Base-by-base conservation (phyloP, 2,888 invertebrate species). In the Stenotaenia linearis region DNA sequence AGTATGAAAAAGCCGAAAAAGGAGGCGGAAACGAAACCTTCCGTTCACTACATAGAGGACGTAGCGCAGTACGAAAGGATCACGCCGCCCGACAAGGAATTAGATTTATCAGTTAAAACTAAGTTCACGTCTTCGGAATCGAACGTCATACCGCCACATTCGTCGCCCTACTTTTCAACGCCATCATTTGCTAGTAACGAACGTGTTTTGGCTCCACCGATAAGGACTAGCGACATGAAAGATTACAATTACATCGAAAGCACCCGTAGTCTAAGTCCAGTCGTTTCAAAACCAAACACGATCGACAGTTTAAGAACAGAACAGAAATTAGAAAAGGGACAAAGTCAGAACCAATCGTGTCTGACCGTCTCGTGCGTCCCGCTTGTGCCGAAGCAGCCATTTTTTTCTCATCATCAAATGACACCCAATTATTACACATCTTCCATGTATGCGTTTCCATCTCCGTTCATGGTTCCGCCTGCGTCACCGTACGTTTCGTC, bases 1-100 rank as follows among this genome's bases (percentile, higher is more conserved):
- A 82, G 83, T 75, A 79, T 82, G 0, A 83, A 83, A 45, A 82
- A 82, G 75, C 25, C 75, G n/a, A 78, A 61, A 32, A 50, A 30
- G 28, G 56, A 56, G 12, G 12, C 25, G 12, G 78, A 78, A n/a
- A 23, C 12, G 15, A 40, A 50, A 23, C 40, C 28, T 6, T 5
- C 2, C 9, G 37, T 37, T 23, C 37, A 40, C n/a, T 40, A 77
- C 15, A 28, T 77, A 7, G 50, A 77, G 15, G 28, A 40, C 9
- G 28, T 40, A 10, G 28, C 45, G 12, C 56, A 78, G 18, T 78
- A 78, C 56, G 78, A 78, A 30, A 61, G 78, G 61, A 61, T 78
- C 4, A 78, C 78, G 28, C 78, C 78, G 1, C 78, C 78, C 2
- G 78, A 78, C 7, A 56, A 61, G 15, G 78, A 78, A 30, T 32